A percentile compares a stretch with the other conserved stretches of the same genome.
phyloP scores from a whole-genome alignment of 1,140 invertebrate genomes.

The Neodiprion virginianus region DNA sequence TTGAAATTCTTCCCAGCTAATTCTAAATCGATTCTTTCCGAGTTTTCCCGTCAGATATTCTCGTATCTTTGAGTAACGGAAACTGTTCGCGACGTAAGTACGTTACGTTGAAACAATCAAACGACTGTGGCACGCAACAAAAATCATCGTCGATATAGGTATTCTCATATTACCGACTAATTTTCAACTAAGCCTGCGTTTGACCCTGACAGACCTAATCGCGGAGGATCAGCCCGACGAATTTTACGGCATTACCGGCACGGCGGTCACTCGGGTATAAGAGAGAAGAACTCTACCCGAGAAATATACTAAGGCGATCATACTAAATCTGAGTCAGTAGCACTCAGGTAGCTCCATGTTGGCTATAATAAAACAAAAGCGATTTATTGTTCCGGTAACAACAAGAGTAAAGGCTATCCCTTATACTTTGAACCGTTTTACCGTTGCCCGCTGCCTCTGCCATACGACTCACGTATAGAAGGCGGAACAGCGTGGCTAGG shows the following conservation, averaged over 20 bases:
- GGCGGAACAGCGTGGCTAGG: no score
- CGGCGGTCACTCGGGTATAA: neutral
- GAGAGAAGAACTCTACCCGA: no score
- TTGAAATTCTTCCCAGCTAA: neutral
- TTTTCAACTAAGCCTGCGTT: neutral
- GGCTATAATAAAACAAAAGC: neutral
- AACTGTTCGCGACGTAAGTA: neutral
- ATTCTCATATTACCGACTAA: neutral
- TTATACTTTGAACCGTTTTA: neutral
- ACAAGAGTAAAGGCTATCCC: conserved; percentile 7
- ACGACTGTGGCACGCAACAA: neutral
- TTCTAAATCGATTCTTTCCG: neutral
- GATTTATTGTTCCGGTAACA: neutral
- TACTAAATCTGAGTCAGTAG: neutral
- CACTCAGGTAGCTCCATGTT: neutral
- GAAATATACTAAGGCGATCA: neutral
- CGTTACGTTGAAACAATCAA: neutral
- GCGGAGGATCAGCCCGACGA: neutral
- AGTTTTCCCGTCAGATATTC: neutral
- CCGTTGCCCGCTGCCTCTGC: no score
- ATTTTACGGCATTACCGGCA: neutral
- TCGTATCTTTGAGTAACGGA: neutral
- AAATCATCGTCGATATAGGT: neutral
- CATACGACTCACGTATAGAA: no score
- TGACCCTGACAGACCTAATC: neutral